Conservation (phyloP, 2,888 invertebrate genomes). For the Lamellibrachia columna region DNA sequence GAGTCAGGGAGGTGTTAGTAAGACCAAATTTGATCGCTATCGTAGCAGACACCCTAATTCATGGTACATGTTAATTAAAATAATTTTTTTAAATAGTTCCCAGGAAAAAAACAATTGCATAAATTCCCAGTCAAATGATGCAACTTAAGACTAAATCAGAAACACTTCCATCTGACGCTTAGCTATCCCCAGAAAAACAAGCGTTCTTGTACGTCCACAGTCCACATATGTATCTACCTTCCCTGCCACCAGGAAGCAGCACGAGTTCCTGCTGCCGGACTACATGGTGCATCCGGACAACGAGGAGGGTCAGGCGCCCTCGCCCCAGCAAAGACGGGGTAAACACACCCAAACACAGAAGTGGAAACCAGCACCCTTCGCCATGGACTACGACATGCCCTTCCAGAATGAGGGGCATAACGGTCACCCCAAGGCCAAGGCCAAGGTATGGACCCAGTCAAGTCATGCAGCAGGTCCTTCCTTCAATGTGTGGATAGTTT, state of each 20-base stretch:
- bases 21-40: too few relatives aligned
- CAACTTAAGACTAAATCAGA: too few relatives aligned
- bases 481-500: neutral
- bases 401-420: constrained; percentile 23
- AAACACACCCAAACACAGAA: constrained; percentile 8
- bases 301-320: neutral
- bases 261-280: constrained; percentile 57
- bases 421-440: neutral
- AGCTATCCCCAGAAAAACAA: too few relatives aligned
- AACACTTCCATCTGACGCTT: too few relatives aligned
- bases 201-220: too few relatives aligned
- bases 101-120: too few relatives aligned
- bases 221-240: too few relatives aligned
- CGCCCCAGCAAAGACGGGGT: neutral
- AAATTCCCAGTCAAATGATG: too few relatives aligned
- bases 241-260: constrained; percentile 42
- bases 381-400: constrained; percentile 25
- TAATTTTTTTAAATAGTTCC: too few relatives aligned
- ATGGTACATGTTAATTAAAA: too few relatives aligned
- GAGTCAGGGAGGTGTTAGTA: too few relatives aligned
- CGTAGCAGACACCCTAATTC: too few relatives aligned
- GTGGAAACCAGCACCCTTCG: constrained; percentile 27
- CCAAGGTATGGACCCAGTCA: neutral
- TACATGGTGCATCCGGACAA: constrained; percentile 58
- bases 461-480: neutral